phyloP scores from a whole-genome alignment of 2,888 invertebrate species.

The Nebria salina region DNA sequence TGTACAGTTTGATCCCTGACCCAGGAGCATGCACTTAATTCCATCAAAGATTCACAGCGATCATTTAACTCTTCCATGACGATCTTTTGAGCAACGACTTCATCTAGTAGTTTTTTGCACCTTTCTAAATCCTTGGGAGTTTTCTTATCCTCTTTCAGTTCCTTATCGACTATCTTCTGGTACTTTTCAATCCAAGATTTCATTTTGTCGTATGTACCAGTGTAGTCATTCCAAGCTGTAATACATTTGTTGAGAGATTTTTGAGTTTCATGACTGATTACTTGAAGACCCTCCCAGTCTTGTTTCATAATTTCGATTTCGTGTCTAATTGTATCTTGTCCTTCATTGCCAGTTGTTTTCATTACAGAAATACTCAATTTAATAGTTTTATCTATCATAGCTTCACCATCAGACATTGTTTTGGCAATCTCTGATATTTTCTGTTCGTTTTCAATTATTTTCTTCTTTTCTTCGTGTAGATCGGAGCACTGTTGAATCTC shows the following conservation, averaged over 20 bases:
- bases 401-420: conserved; percentile 77
- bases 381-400: conserved; percentile 76
- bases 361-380: conserved; percentile 79
- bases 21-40: conserved; percentile 84
- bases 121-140: conserved; percentile 80
- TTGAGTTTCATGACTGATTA: conserved; percentile 80
- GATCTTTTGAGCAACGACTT: conserved; percentile 79
- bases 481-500: conserved; percentile 87
- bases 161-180: conserved; percentile 71
- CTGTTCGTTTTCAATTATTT: conserved; percentile 78
- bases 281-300: conserved; percentile 85
- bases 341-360: conserved; percentile 82
- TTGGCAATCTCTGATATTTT: conserved; percentile 76
- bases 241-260: conserved; percentile 79
- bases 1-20: conserved; percentile 88
- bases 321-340: conserved; percentile 81
- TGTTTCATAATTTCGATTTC: conserved; percentile 82
- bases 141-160: conserved; percentile 75
- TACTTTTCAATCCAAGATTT: conserved; percentile 79
- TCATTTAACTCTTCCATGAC: conserved; percentile 86
- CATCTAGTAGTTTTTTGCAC: conserved; percentile 78
- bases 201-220: conserved; percentile 76
- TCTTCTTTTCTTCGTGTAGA: conserved; percentile 86
- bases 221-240: conserved; percentile 83
- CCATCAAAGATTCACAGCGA: conserved; percentile 86